Conservation (phyloP, 2,888 invertebrate genomes). For the Idaea dimidiata region DNA sequence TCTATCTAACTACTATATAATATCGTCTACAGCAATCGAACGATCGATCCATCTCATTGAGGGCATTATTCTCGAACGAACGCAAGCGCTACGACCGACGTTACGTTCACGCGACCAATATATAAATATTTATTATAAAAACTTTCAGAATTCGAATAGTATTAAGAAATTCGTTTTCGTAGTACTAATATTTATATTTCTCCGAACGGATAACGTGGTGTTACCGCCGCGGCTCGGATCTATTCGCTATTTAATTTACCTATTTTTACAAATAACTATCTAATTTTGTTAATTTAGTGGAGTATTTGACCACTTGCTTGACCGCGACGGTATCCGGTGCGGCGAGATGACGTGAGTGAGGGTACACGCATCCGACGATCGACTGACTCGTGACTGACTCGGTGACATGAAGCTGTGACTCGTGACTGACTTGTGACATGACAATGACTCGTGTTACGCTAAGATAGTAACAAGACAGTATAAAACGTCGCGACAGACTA, state of each 20-base stretch:
- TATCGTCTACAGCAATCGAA: constrained; percentile 43
- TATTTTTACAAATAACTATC: constrained; percentile 25
- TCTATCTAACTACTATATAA: constrained; percentile 42
- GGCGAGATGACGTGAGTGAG: constrained; percentile 60
- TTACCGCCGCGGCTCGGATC: constrained; percentile 20
- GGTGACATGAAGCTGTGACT: constrained; percentile 49
- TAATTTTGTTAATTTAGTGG: constrained; percentile 19
- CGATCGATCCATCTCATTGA: constrained; percentile 35
- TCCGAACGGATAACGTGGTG: constrained; percentile 38
- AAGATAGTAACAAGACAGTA: constrained; percentile 68
- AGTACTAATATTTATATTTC: constrained; percentile 54
- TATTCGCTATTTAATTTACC: constrained; percentile 22
- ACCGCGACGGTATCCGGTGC: constrained; percentile 30
- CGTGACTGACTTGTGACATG: constrained; percentile 47
- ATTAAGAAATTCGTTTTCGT: constrained; percentile 70
- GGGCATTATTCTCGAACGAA: neutral
- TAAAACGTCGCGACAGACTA: constrained; percentile 76
- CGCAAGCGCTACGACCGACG: constrained; percentile 44
- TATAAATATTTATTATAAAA: constrained; percentile 61
- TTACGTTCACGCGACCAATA: constrained; percentile 53
- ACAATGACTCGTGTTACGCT: constrained; percentile 59
- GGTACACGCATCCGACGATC: constrained; percentile 47
- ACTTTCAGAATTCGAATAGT: constrained; percentile 67
- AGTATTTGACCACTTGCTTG: constrained; percentile 7
- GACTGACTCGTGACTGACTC: constrained; percentile 11